Percentiles rank a stretch among this genome's conserved stretches.
Evolutionary conservation across 1,140 invertebrate genomes (phyloP).

Genomic region (Parapsyche elsis): DNA sequence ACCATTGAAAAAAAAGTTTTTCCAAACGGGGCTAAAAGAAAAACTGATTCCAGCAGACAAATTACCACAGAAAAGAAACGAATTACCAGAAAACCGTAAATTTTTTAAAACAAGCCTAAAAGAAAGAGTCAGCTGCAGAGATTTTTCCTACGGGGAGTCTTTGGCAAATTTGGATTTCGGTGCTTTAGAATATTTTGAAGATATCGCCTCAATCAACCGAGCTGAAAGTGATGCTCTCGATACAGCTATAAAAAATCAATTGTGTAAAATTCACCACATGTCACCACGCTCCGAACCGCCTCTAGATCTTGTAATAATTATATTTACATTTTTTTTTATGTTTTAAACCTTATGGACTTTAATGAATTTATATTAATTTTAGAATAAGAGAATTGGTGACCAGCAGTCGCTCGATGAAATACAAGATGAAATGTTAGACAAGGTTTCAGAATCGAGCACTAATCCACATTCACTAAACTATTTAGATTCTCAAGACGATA

Average conservation of each 20-base stretch:
- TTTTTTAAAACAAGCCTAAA: slow-evolving; percentile 17
- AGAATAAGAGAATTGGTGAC: neutral
- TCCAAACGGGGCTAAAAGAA: slow-evolving; percentile 4
- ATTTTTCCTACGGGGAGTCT: slow-evolving; percentile 33
- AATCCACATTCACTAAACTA: neutral
- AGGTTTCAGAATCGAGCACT: neutral
- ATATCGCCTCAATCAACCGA: slow-evolving; percentile 10
- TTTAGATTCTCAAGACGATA: neutral
- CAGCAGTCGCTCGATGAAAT: neutral
- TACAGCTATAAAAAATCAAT: neutral
- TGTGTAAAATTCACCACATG: neutral
- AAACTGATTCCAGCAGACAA: slow-evolving; percentile 11
- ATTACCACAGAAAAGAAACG: neutral
- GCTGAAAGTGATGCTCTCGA: slow-evolving; percentile 18
- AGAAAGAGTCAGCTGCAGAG: slow-evolving; percentile 30
- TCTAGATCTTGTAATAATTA: neutral
- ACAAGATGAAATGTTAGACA: neutral
- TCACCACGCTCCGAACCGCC: neutral
- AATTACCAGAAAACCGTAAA: neutral
- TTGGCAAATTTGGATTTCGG: neutral
- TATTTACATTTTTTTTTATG: neutral
- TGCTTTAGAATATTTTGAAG: slow-evolving; percentile 30
- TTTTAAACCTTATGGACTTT: too few relatives aligned
- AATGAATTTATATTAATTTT: neutral
- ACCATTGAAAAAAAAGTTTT: neutral